Base-by-base conservation (phyloP, 2,888 invertebrate genomes). In the Epicampocera succincta region DNA sequence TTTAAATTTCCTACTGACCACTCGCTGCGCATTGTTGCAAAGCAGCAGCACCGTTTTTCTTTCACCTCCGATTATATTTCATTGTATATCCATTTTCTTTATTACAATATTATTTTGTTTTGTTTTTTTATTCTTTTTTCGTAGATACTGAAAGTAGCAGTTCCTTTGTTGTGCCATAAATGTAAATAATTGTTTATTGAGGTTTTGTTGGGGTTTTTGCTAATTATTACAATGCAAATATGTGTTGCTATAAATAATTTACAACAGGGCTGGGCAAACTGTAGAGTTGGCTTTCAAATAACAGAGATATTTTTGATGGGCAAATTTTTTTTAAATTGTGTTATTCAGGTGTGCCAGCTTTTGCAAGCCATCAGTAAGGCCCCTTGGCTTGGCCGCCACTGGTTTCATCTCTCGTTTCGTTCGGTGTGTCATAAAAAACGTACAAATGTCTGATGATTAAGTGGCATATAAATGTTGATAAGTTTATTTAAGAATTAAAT, bases 401-500 rank as follows among this genome's bases (percentile, higher is more conserved):
- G 54, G 3, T 40, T 19, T 25, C 19, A 29, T 33, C 2, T 33
- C 15, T 13, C 40, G 21, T 3, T 8, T 8, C 15, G 13, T n/a
- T 33, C 21, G 38, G 21, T 21, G n/a, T 38, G 8, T 17, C 19
- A 44, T 33, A 46, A 5, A 19, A 38, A 33, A 48, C 44, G n/a
- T 56, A 56, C 19, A 69, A 69, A 19, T 54, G 44, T n/a, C 29
- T 50, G 40, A 44, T 44, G 72, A 61, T 61, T 72, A 72, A 61
- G 42, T 52, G 40, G 15, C 50, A 21, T 5, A 13, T 61, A 42
- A 50, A 61, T n/a, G 50, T 50, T 72, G 40, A 60, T 15, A 42
- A 58, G 58, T 58, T 29, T 40, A n/a, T 42, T 50, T 66, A 66
- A 11, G 17, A 61, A 76, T 76, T 76, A 25, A 60, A 60, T 52